Evolutionary conservation across 2,888 invertebrate species (phyloP).

Genomic region (Sesia apiformis): DNA sequence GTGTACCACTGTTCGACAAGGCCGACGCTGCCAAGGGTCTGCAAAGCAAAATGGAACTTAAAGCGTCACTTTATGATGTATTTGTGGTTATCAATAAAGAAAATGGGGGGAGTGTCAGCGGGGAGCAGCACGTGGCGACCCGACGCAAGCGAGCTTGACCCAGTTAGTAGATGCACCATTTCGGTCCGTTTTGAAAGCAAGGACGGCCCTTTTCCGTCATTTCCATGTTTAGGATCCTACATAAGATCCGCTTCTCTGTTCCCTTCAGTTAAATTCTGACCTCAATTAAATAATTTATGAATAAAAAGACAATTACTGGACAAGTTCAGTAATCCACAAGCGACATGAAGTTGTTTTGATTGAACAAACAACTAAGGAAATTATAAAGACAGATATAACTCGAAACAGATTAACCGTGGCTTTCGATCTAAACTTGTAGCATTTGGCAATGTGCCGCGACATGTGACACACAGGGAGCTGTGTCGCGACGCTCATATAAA

Average conservation of each 20-base stretch:
- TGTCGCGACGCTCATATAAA: neutral
- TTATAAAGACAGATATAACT: neutral
- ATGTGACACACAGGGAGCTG: constrained; percentile 8
- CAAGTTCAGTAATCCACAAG: too few relatives aligned
- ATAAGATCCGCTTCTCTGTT: too few relatives aligned
- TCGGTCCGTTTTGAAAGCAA: constrained; percentile 54
- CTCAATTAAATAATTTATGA: too few relatives aligned
- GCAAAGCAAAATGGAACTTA: constrained; percentile 32
- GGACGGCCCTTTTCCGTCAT: constrained; percentile 42
- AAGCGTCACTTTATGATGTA: constrained; percentile 15
- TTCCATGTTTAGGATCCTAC: constrained; percentile 18
- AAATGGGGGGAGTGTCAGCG: constrained; percentile 11
- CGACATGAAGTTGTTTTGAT: too few relatives aligned
- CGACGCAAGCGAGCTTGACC: constrained; percentile 65
- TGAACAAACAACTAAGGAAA: too few relatives aligned
- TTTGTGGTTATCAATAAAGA: constrained; percentile 15
- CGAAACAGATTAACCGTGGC: constrained; percentile 15
- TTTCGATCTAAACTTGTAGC: constrained; percentile 23
- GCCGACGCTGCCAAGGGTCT: constrained; percentile 23
- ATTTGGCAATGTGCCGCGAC: constrained; percentile 26
- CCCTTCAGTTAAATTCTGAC: too few relatives aligned
- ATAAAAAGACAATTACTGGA: too few relatives aligned
- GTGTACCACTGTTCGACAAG: constrained; percentile 36
- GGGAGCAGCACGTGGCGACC: constrained; percentile 53
- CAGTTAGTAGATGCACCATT: constrained; percentile 67